Evolutionary conservation across 1,140 invertebrate species (phyloP), one percentile per base, ranked within the genome.

Genomic region (Lethocerus indicus): DNA sequence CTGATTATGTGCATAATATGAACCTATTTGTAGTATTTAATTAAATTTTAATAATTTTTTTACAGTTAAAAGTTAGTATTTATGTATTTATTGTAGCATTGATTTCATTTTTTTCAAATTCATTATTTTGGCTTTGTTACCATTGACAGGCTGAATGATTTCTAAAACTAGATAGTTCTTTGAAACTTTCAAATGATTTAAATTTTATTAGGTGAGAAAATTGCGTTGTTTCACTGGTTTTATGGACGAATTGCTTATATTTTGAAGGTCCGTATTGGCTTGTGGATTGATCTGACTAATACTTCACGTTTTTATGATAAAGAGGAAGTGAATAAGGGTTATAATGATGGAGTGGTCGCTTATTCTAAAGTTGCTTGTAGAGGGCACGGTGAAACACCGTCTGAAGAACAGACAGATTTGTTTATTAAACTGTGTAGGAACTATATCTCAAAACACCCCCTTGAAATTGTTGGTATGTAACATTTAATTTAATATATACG

Each of bases 241-340:
- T n/a, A n/a, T n/a, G n/a, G n/a, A n/a, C n/a, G n/a, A n/a, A n/a
- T n/a, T n/a, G 26, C 26, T 39, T 58, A 28, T 49, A 52, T 54
- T 37, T 66, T 70, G 45, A 58, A 87, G 81, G 61, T 79, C 12
- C 91, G 89, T 60, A 66, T 98, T 42, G 93, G 94, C 1, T 64
- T 98, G 16, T 92, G 94, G 87, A 85, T 98, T 51, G 92, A 98
- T 67, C 68, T 98, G 40, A 98, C 94, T 3, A 94, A 97, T 61
- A 98, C 95, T 3, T 75, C 69, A 50, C 71, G 94, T 48, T 98
- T 94, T 67, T 98, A 98, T 63, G 71, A 92, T 54, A 82, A 78
- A 52, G 61, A 69, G 18, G 76, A 81, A 47, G 70, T 98, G 7
- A 45, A 28, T 40, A 13, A 50, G 21, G 51, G 46, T 16, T 53